A percentile compares a stretch with the other conserved stretches of the same genome.
Conservation (phyloP, 2,888 invertebrate species). For the Heliothis peltigera region DNA sequence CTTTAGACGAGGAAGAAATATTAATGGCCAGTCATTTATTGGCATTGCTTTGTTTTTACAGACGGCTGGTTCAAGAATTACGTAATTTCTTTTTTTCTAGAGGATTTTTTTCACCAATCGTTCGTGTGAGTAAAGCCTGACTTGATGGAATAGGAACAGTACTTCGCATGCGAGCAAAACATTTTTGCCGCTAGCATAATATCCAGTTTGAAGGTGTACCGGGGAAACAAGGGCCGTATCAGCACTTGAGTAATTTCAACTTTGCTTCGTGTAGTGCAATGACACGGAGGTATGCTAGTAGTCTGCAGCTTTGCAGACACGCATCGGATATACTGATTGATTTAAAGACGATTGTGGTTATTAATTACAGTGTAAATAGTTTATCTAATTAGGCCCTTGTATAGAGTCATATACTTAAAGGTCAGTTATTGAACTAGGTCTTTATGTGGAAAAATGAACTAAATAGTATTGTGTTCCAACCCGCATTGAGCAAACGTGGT, state of each 20-base stretch:
- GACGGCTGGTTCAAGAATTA: slow-evolving; percentile 2
- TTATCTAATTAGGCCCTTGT: too few species aligned
- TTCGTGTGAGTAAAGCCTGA: background rate
- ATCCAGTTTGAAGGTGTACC: background rate
- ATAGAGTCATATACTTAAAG: too few species aligned
- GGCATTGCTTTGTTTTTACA: slow-evolving; percentile 24
- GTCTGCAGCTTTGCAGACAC: background rate
- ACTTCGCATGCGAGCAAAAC: background rate
- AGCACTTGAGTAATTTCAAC: background rate
- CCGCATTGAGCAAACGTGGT: too few species aligned
- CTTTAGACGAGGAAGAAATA: slow-evolving; percentile 37
- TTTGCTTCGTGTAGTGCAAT: slow-evolving; percentile 1
- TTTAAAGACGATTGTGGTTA: too few species aligned
- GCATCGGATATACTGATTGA: background rate
- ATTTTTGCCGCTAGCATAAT: background rate
- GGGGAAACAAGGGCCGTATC: background rate
- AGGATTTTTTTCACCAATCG: background rate
- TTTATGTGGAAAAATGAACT: too few species aligned
- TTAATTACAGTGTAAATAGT: too few species aligned
- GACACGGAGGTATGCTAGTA: slow-evolving; percentile 3
- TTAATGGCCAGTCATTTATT: slow-evolving; percentile 42
- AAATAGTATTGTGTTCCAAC: too few species aligned
- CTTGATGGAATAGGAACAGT: background rate
- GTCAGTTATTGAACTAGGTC: too few species aligned
- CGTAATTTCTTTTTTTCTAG: slow-evolving; percentile 3